Percentiles rank a stretch among this genome's conserved stretches.
These are phyloP conservation scores for Heteromyza rotundicornis DNA, from an alignment of 2,888 invertebrate genomes.

Conservation along the genomic window DNA sequence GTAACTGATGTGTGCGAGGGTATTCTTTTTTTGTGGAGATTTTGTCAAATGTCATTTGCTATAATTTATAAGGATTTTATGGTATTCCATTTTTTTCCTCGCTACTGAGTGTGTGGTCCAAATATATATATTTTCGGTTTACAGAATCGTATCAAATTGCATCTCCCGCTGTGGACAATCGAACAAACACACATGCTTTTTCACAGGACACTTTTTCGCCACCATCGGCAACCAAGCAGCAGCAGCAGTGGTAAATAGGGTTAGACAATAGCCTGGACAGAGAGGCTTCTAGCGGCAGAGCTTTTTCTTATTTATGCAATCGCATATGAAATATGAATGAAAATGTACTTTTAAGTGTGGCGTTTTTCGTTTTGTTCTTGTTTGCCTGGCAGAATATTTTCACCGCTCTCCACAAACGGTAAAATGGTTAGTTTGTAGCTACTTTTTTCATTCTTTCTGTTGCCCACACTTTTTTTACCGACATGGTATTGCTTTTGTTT, in stretches of 20 bases:
- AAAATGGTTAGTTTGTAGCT: not conserved
- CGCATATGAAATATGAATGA: not conserved
- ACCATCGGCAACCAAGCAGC: not conserved
- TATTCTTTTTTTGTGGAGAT: not conserved
- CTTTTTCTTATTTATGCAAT: conserved; percentile 1
- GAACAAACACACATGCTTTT: not conserved
- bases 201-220: not conserved
- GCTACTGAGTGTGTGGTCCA: not conserved
- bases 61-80: conserved; percentile 4
- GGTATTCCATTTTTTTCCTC: no score
- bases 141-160: not conserved
- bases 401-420: not conserved
- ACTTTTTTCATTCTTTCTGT: not conserved
- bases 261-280: not conserved
- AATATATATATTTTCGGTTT: not conserved
- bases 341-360: conserved; percentile 1
- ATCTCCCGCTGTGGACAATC: not conserved
- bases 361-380: not conserved
- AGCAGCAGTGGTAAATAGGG: not conserved
- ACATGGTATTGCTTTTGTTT: not conserved
- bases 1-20: not conserved
- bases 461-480: not conserved
- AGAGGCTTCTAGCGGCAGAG: not conserved
- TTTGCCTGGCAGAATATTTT: no score
- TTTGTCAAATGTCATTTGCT: not conserved